Base-by-base conservation (phyloP, 2,797 vertebrate genomes). In the Pampus argenteus region DNA sequence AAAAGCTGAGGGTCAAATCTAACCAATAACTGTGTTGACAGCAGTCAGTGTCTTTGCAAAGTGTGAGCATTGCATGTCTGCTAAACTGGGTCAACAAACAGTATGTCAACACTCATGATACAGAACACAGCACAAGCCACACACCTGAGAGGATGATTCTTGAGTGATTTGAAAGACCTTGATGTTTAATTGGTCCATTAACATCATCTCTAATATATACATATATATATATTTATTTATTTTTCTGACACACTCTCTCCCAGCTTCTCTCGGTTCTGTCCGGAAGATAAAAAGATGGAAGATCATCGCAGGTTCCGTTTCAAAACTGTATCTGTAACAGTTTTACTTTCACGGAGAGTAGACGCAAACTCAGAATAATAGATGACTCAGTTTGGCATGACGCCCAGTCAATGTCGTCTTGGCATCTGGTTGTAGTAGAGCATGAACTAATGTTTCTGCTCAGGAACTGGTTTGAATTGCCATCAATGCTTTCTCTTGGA, bases 381-480 rank as follows among this genome's bases (percentile, higher is more conserved):
- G 57, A 61, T 36, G 26, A 17, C 67, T 45, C 15, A 17, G 40
- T n/a, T n/a, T 61, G 68, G 68, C 60, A 10, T 5, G 1, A 7
- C 11, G 50, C 69, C 69, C 11, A 18, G 28, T 48, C 9, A 14
- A 23, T 18, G 49, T 71, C 68, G 36, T 57, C 40, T 11, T 61
- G 40, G 40, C 40, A 44, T 44, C 58, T 71, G 67, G 36, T 61
- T 45, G 67, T 54, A 47, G 56, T 60, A 13, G 57, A 70, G 50
- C 18, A 7, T 13, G 10, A 22, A 17, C 42, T 20, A 48, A 62
- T 22, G 49, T 18, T 14, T 59, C 9, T 26, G 36, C 56, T 58
- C 23, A 2, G 18, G 47, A 51, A 47, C 34, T 29, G 63, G 4
- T 36, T 36, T 23, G 20, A 48, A 45, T 15, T 28, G 29, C 6